phyloP scores from a whole-genome alignment of 2,113 vertebrate genomes.

The Apistogramma diplotaenia region DNA sequence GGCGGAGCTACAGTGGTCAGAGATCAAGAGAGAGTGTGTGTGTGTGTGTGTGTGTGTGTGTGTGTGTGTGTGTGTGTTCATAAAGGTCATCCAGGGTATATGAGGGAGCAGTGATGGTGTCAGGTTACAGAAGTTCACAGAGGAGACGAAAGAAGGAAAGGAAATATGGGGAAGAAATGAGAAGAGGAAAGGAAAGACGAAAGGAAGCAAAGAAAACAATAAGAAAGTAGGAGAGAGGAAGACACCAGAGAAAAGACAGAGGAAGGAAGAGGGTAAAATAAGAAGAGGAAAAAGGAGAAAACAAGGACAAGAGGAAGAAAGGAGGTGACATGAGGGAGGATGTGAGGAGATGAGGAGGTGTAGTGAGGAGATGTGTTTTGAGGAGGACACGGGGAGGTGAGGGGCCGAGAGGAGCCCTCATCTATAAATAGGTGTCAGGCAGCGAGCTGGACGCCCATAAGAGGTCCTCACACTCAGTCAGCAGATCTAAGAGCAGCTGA shows the following conservation, averaged over 20 bases:
- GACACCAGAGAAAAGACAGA: background rate
- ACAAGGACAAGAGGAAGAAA: background rate
- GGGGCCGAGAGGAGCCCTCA: background rate
- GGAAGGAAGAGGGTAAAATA: background rate
- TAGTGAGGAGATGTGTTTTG: background rate
- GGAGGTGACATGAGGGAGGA: background rate
- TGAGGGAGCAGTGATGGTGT: background rate
- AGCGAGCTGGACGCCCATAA: conserved; percentile 58
- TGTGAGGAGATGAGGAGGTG: background rate
- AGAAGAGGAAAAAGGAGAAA: background rate
- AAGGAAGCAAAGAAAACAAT: background rate
- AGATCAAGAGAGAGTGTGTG: background rate
- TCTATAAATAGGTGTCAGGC: conserved; percentile 58
- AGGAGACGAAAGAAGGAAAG: background rate
- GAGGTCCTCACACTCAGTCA: conserved; percentile 50
- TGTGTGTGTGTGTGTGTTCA: background rate
- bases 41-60: background rate
- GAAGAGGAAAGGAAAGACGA: background rate
- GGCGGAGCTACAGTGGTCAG: background rate
- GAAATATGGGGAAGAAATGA: background rate
- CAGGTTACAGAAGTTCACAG: background rate
- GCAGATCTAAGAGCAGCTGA: conserved; percentile 56
- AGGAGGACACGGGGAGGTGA: background rate
- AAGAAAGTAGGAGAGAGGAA: background rate
- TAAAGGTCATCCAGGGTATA: conserved; percentile 9